A percentile compares a stretch with the other conserved stretches of the same genome.
Conservation (phyloP, 35 echinoderm and acorn worm species). For the Patiria miniata region DNA sequence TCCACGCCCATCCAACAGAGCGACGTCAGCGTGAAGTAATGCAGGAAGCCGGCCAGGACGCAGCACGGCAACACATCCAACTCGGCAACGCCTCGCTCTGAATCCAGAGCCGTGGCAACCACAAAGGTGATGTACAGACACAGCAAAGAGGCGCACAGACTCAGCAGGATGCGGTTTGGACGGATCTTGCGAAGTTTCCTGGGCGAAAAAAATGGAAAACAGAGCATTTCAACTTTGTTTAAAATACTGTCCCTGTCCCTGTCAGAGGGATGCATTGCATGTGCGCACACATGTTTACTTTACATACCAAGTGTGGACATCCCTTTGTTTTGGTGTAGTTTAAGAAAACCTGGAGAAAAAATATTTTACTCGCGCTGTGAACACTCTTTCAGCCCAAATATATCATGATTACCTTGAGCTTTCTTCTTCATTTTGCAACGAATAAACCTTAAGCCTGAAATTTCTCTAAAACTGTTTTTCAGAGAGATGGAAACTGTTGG, state of each 20-base stretch:
- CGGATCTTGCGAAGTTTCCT: constrained; percentile 69
- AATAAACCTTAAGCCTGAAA: too few relatives aligned
- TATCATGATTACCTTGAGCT: too few relatives aligned
- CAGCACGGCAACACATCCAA: constrained; percentile 49
- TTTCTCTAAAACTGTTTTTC: too few relatives aligned
- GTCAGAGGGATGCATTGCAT: not conserved
- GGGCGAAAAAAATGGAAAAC: not conserved
- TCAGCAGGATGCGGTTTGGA: constrained; percentile 72
- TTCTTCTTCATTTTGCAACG: too few relatives aligned
- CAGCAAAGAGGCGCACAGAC: constrained; percentile 53
- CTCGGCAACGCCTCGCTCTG: constrained; percentile 48
- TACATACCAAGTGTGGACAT: too few relatives aligned
- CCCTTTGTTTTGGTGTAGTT: too few relatives aligned
- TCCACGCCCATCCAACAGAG: constrained; percentile 80
- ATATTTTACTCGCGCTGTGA: too few relatives aligned
- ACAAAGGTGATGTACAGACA: constrained; percentile 71
- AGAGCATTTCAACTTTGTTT: not conserved
- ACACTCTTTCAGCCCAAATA: too few relatives aligned
- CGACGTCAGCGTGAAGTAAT: constrained; percentile 77
- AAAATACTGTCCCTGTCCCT: too few relatives aligned
- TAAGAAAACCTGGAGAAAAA: too few relatives aligned
- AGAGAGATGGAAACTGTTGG: too few relatives aligned
- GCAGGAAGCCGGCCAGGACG: constrained; percentile 58
- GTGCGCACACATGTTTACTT: too few relatives aligned
- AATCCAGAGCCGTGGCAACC: constrained; percentile 53